These are phyloP conservation scores for Condylostylus longicornis DNA, from an alignment of 1,140 invertebrate species.

Conservation along the genomic window DNA sequence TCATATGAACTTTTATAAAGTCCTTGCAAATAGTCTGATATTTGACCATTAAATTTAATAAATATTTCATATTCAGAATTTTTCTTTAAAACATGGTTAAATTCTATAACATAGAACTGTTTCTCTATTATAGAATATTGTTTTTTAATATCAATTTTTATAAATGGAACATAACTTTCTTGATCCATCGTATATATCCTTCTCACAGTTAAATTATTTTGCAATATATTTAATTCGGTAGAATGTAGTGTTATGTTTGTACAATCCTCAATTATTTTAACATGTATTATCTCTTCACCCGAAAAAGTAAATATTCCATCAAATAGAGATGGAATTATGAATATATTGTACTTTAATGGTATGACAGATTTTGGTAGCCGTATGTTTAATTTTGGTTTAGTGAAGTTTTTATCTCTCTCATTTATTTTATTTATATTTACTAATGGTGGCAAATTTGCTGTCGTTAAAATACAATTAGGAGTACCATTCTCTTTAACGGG, in stretches of 20 bases:
- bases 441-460: too few species aligned
- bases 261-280: conserved; percentile 49
- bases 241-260: conserved; percentile 62
- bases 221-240: conserved; percentile 47
- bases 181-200: too few species aligned
- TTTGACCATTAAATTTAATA: conserved; percentile 51
- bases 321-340: conserved; percentile 51
- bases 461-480: too few species aligned
- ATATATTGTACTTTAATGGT: conserved; percentile 52
- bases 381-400: too few species aligned
- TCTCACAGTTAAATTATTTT: conserved; percentile 34
- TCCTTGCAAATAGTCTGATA: conserved; percentile 64
- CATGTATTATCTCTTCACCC: conserved; percentile 50
- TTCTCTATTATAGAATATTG: conserved; percentile 40
- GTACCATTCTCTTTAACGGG: too few species aligned
- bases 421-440: too few species aligned
- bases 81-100: conserved; percentile 39
- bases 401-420: too few species aligned
- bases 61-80: conserved; percentile 48
- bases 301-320: conserved; percentile 62
- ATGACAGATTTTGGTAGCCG: conserved; percentile 47
- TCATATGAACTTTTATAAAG: conserved; percentile 79
- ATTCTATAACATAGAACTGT: conserved; percentile 58
- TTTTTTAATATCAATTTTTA: conserved; percentile 28
- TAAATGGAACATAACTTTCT: conserved; percentile 3